Conservation (phyloP, 30 jellyfish, hydroid and myxozoan species). For the Hydractinia symbiolongicarpus region DNA sequence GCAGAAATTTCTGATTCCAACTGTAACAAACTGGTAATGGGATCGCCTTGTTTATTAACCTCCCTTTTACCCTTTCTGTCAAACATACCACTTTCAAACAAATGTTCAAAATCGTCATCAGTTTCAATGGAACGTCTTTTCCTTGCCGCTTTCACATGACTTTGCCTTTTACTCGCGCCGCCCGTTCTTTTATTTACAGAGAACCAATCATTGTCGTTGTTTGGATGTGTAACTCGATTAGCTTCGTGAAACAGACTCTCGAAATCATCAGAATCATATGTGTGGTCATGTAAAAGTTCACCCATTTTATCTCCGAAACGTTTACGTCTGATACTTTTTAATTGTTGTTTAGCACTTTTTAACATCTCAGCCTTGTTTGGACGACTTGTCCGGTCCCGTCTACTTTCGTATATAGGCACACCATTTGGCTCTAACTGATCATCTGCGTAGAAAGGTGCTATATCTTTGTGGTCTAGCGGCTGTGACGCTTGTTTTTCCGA, state of each 20-base stretch:
- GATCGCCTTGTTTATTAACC: neutral
- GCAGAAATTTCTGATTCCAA: neutral
- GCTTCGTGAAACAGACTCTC: too few species aligned
- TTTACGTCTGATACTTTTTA: conserved; percentile 8
- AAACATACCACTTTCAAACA: neutral
- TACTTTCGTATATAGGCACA: conserved; percentile 18
- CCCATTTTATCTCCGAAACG: neutral
- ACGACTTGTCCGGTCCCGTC: conserved; percentile 1
- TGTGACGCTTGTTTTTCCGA: neutral
- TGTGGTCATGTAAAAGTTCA: neutral
- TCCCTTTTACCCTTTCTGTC: too few species aligned
- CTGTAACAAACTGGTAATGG: neutral
- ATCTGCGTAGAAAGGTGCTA: neutral
- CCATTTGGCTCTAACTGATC: conserved; percentile 25
- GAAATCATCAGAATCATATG: too few species aligned
- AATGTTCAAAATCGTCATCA: neutral
- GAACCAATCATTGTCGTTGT: neutral
- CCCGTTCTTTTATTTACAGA: too few species aligned
- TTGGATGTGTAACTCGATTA: neutral
- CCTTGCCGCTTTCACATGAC: too few species aligned
- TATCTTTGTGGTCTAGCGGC: conserved; percentile 1
- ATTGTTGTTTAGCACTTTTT: neutral
- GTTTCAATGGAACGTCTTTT: neutral
- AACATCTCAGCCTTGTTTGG: neutral
- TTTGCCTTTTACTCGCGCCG: too few species aligned